Evolutionary conservation across 2,113 vertebrate genomes (phyloP), one percentile per base, ranked within the genome.

Genomic region (Cynoglossus semilaevis): DNA sequence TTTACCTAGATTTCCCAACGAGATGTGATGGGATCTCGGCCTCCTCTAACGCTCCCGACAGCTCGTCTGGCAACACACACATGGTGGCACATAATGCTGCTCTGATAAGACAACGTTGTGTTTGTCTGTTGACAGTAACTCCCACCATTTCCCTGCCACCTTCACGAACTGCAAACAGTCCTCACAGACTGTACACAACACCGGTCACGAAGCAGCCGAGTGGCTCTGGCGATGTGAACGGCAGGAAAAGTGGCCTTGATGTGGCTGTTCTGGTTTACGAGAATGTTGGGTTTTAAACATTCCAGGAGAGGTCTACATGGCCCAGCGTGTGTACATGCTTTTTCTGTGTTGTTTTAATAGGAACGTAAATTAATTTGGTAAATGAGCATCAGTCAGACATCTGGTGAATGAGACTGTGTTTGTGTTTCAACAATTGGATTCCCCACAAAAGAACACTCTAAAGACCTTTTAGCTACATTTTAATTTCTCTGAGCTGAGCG

Each of bases 1-100:
- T 90, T 90, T 88, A 88, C 73, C 66, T 58, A 80, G 81, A 85
- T 84, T 87, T 88, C 85, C 85, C 85, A 84, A 72, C 84, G 78
- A 79, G 70, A 80, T 76, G 68, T 64, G 36, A 75, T 49, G 77
- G 74, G 87, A 87, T 81, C 79, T 78, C 83, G 67, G 77, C 68
- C 76, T 83, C 85, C 75, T 71, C 77, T 60, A 67, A 84, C 80
- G 79, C 85, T 69, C 63, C 73, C 12, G 64, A 52, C 83, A 68
- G 75, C 69, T 48, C 47, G 79, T 82, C 81, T 70, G 75, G 72
- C 19, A 13, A 51, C 13, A 8, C 80, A 34, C 76, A 36, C 58
- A 79, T 64, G 75, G 49, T 66, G 86, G 84, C 86, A 82, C 84
- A 82, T 76, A 77, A 81, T 10, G 56, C 64, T 35, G 41, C 65